A percentile compares a stretch with the other conserved stretches of the same genome.
phyloP scores from a whole-genome alignment of 1,140 invertebrate species.

The Metopolophium dirhodum region DNA sequence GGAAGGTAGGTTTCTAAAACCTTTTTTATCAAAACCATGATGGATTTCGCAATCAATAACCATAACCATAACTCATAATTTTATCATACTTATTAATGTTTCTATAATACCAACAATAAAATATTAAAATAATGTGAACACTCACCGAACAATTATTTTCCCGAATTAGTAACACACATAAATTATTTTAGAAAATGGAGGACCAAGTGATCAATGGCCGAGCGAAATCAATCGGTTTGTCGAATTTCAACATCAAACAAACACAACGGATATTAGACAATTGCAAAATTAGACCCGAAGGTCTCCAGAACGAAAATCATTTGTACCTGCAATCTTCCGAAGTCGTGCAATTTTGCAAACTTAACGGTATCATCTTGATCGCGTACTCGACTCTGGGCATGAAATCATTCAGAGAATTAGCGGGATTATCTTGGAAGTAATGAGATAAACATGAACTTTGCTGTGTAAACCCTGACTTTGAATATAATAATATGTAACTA shows the following conservation, averaged over 20 bases:
- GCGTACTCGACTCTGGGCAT: neutral
- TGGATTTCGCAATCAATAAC: too few species aligned
- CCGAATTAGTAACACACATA: neutral
- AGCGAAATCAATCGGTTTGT: constrained; percentile 61
- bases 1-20: neutral
- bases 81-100: neutral
- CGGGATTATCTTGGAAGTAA: neutral
- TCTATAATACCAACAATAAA: neutral
- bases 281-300: constrained; percentile 60
- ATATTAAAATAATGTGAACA: neutral
- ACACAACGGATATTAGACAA: constrained; percentile 60
- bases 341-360: neutral
- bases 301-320: constrained; percentile 79
- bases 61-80: neutral
- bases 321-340: constrained; percentile 79
- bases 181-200: neutral
- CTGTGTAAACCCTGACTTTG: neutral
- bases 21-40: neutral
- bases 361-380: neutral
- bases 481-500: neutral
- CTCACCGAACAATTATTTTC: neutral
- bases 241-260: constrained; percentile 63
- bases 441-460: neutral
- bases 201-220: neutral
- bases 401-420: neutral